Evolutionary conservation across 2,888 invertebrate species (phyloP).

Genomic region (Drosophila mimica): DNA sequence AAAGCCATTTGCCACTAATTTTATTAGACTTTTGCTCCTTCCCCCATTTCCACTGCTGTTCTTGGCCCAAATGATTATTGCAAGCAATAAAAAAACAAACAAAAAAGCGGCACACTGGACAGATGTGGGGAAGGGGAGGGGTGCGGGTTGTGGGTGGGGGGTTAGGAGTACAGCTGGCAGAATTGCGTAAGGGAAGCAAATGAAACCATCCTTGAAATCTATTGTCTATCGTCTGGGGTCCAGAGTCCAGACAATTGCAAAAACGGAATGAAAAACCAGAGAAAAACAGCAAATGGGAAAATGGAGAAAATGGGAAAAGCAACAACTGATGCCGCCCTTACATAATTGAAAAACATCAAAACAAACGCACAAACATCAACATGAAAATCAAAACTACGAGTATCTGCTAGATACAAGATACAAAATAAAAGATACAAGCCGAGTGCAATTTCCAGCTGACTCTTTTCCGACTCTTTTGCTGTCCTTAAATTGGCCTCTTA

Average conservation of each 20-base stretch:
- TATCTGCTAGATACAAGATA: constrained; percentile 60
- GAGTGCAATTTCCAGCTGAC: constrained; percentile 53
- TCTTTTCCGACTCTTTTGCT: constrained; percentile 21
- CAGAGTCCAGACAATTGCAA: constrained; percentile 64
- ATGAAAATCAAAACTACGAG: constrained; percentile 65
- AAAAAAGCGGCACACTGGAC: constrained; percentile 20
- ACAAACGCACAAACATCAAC: constrained; percentile 51
- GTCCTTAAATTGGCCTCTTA: constrained; percentile 29
- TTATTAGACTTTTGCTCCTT: constrained; percentile 59
- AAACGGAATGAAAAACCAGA: constrained; percentile 1
- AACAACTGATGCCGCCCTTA: constrained; percentile 59
- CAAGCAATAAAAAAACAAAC: constrained; percentile 51
- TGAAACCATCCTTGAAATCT: constrained; percentile 79
- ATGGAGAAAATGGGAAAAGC: constrained; percentile 19
- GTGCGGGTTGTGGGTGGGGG: not conserved
- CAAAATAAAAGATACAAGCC: constrained; percentile 10
- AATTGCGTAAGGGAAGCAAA: constrained; percentile 49
- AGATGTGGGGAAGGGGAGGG: constrained; percentile 15
- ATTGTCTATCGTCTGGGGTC: constrained; percentile 61
- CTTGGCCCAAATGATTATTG: constrained; percentile 74
- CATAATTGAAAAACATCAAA: constrained; percentile 80
- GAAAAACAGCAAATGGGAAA: constrained; percentile 8
- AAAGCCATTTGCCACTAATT: constrained; percentile 74
- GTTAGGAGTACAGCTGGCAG: constrained; percentile 43
- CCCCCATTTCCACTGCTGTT: constrained; percentile 35